phyloP scores from a whole-genome alignment of 2,113 vertebrate genomes.

The Larimichthys crocea region DNA sequence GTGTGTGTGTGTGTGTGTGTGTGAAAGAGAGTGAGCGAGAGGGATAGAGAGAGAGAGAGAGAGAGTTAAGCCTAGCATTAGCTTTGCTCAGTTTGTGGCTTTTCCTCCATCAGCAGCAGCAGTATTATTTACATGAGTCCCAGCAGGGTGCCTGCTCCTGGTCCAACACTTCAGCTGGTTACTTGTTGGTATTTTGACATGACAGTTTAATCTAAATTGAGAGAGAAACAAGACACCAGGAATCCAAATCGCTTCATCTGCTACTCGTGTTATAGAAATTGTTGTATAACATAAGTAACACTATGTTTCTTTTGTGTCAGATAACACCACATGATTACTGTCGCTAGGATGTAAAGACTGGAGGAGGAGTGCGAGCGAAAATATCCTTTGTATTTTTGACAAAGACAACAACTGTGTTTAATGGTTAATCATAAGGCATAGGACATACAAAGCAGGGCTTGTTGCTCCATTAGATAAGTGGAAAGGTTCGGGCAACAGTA shows the following conservation, averaged over 20 bases:
- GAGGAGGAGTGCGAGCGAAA: too few relatives aligned
- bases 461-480: too few relatives aligned
- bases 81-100: conserved; percentile 65
- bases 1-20: not conserved
- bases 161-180: conserved; percentile 51
- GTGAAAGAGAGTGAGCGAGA: not conserved
- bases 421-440: too few relatives aligned
- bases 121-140: conserved; percentile 76
- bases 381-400: too few relatives aligned
- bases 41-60: conserved; percentile 14
- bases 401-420: too few relatives aligned
- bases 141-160: conserved; percentile 60
- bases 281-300: too few relatives aligned
- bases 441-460: too few relatives aligned
- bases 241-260: conserved; percentile 7
- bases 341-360: too few relatives aligned
- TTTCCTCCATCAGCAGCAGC: conserved; percentile 60
- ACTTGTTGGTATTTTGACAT: conserved; percentile 45
- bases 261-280: not conserved
- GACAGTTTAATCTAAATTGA: conserved; percentile 54
- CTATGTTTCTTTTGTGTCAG: too few relatives aligned
- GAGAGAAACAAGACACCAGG: conserved; percentile 17
- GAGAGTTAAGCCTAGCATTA: conserved; percentile 60
- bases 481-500: too few relatives aligned
- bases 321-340: too few relatives aligned